These are phyloP conservation scores for Chaetoderma sp. DNA, from an alignment of 2,888 invertebrate species.

Conservation along the genomic window DNA sequence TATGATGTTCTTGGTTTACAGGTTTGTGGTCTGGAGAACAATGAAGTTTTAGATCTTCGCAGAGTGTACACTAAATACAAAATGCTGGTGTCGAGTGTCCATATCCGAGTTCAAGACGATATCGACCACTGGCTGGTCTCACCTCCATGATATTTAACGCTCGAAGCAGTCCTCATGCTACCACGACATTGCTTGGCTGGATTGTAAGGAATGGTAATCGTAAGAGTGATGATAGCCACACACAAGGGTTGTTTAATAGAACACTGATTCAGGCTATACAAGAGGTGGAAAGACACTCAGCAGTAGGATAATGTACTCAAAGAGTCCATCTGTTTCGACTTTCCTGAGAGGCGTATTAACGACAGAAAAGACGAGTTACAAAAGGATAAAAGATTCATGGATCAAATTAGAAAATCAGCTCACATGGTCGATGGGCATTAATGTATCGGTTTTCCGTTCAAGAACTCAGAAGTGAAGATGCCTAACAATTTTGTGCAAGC, in stretches of 20 bases:
- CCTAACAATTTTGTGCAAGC: slow-evolving; percentile 12
- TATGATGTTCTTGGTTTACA: slow-evolving; percentile 5
- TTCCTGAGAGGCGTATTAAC: slow-evolving; percentile 24
- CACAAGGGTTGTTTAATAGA: slow-evolving; percentile 1
- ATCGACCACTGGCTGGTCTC: slow-evolving; percentile 24
- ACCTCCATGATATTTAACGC: slow-evolving; percentile 17
- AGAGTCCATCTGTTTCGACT: slow-evolving; percentile 25
- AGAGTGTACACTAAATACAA: slow-evolving; percentile 23
- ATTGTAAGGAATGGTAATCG: slow-evolving; percentile 18
- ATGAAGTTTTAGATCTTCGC: slow-evolving; percentile 19
- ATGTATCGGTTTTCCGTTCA: slow-evolving; percentile 20
- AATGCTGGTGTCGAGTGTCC: slow-evolving; percentile 24
- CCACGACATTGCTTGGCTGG: slow-evolving; percentile 21
- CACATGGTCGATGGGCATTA: slow-evolving; percentile 20
- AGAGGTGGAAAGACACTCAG: slow-evolving; percentile 7
- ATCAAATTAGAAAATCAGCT: slow-evolving; percentile 12
- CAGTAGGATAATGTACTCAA: slow-evolving; percentile 2
- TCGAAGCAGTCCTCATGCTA: slow-evolving; percentile 28
- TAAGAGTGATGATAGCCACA: background rate
- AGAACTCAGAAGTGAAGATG: slow-evolving; percentile 1
- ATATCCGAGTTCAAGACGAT: slow-evolving; percentile 26
- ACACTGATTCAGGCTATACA: background rate
- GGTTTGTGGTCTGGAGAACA: slow-evolving; percentile 15
- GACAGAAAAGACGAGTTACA: slow-evolving; percentile 22
- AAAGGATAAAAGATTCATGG: slow-evolving; percentile 24